Evolutionary conservation across 1,140 invertebrate genomes (phyloP).

Genomic region (Drosophila sucinea): DNA sequence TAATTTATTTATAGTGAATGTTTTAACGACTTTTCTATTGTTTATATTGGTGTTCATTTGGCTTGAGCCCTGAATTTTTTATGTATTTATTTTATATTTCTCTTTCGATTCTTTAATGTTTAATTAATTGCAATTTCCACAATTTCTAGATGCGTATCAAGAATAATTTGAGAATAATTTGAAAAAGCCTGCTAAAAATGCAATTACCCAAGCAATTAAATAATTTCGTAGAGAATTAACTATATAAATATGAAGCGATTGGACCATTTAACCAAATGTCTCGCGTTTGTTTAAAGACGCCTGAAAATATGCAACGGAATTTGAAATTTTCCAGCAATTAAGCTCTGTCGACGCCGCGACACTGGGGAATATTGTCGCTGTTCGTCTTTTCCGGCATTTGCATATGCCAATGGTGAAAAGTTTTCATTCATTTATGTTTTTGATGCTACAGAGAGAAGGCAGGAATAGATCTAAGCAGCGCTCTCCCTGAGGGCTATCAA

Average conservation of each 20-base stretch:
- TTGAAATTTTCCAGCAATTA: slow-evolving; percentile 65
- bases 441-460: not conserved
- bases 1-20: no score
- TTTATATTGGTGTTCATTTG: no score
- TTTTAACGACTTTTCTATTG: no score
- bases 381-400: slow-evolving; percentile 31
- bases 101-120: not conserved
- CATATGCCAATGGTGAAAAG: slow-evolving; percentile 29
- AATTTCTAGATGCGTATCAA: no score
- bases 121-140: not conserved
- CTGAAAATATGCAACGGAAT: slow-evolving; percentile 54
- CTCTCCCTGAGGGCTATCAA: slow-evolving; percentile 67
- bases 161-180: not conserved
- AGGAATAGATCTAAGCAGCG: slow-evolving; percentile 22
- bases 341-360: slow-evolving; percentile 33
- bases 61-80: no score
- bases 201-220: slow-evolving; percentile 16
- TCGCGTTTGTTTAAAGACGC: slow-evolving; percentile 14
- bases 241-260: not conserved
- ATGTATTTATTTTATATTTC: no score
- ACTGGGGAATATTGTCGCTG: slow-evolving; percentile 25
- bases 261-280: not conserved
- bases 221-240: not conserved
- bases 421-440: slow-evolving; percentile 7
- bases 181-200: no score